Evolutionary conservation across 2,113 vertebrate genomes (phyloP).

Genomic region (Asarcornis scutulata): DNA sequence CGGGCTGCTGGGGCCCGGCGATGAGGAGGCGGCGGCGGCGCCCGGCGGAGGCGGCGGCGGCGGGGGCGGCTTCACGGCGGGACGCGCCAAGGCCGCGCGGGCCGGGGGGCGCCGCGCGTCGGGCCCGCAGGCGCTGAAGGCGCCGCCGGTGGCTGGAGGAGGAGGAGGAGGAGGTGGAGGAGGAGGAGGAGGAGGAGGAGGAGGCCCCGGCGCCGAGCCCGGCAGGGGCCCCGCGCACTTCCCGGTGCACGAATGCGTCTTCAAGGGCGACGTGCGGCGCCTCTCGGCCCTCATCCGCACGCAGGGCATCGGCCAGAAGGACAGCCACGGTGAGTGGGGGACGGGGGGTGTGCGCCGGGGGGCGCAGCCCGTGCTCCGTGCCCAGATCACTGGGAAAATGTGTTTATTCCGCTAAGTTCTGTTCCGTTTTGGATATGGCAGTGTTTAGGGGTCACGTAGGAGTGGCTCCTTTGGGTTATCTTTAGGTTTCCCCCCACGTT

Average conservation of each 20-base stretch:
- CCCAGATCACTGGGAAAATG: background rate
- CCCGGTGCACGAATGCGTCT: constrained; percentile 97
- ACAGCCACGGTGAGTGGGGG: constrained; percentile 88
- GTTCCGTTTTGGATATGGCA: rapidly evolving
- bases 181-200: constrained; percentile 9
- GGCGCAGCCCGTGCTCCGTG: rapidly evolving
- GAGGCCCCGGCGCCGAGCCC: constrained; percentile 50
- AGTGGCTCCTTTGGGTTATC: background rate
- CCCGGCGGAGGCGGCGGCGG: constrained; percentile 77
- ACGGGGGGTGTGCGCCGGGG: background rate
- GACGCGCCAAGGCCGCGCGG: background rate
- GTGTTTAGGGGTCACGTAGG: rapidly evolving
- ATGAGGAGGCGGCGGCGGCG: constrained; percentile 86
- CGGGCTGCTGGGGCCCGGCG: constrained; percentile 88
- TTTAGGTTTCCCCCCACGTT: background rate
- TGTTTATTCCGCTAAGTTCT: background rate
- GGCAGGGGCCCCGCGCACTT: constrained; percentile 75
- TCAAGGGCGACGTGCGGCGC: constrained; percentile 92
- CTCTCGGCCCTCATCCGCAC: constrained; percentile 96
- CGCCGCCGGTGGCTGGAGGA: background rate
- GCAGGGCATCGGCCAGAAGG: constrained; percentile 95
- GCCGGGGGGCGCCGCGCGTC: constrained; percentile 65
- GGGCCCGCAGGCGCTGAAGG: background rate
- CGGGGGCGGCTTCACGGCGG: constrained; percentile 43
- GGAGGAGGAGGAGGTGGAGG: background rate